A percentile compares a stretch with the other conserved stretches of the same genome.
These are phyloP conservation scores for Corythornis madagascariensis DNA, from an alignment of 2,113 vertebrate genomes.

Conservation along the genomic window DNA sequence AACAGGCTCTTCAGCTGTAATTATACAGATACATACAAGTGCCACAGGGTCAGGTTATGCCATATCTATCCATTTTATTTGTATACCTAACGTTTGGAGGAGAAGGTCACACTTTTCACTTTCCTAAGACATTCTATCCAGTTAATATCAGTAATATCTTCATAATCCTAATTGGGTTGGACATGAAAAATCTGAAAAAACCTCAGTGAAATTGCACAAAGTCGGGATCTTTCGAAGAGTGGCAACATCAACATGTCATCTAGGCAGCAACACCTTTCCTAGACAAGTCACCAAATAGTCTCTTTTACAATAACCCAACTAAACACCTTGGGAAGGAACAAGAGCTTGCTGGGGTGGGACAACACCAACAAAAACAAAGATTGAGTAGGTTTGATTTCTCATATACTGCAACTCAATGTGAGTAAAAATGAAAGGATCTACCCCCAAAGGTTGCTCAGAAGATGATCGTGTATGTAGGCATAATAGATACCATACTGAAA, in stretches of 20 bases:
- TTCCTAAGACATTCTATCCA: neutral
- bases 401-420: rapidly evolving
- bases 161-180: neutral
- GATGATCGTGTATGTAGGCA: rapidly evolving
- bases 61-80: neutral
- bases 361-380: neutral
- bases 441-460: neutral
- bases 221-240: neutral
- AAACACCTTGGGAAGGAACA: rapidly evolving
- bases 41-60: slow-evolving; percentile 51
- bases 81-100: slow-evolving; percentile 7
- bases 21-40: slow-evolving; percentile 64
- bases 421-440: neutral
- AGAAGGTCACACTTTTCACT: neutral
- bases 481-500: neutral
- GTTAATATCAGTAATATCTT: neutral
- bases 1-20: slow-evolving; percentile 63
- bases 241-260: neutral
- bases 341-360: neutral
- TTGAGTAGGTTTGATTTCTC: neutral
- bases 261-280: neutral
- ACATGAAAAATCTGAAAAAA: neutral
- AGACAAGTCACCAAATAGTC: neutral
- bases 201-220: neutral
- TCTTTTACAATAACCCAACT: neutral